Conservation (phyloP, 2,888 invertebrate genomes). For the Julus scanicus region DNA sequence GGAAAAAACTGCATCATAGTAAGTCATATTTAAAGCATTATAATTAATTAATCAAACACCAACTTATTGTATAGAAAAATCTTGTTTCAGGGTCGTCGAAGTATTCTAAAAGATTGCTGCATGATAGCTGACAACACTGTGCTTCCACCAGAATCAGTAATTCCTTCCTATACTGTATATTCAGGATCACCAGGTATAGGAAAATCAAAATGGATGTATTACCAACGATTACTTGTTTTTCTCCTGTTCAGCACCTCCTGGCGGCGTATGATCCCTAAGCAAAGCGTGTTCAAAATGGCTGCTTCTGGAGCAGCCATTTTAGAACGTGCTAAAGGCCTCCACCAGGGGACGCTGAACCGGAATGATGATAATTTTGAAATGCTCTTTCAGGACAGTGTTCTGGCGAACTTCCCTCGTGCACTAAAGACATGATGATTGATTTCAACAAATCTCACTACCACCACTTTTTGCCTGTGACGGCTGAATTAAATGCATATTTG, state of each 20-base stretch:
- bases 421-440: slow-evolving; percentile 94
- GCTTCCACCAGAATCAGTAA: slow-evolving; percentile 94
- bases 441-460: slow-evolving; percentile 94
- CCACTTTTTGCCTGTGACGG: slow-evolving; percentile 75
- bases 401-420: slow-evolving; percentile 91
- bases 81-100: slow-evolving; percentile 81
- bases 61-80: not conserved
- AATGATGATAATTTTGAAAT: no score
- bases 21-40: slow-evolving; percentile 68
- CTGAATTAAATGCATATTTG: not conserved
- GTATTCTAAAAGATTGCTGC: slow-evolving; percentile 95
- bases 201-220: no score
- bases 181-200: slow-evolving; percentile 82
- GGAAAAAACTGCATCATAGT: slow-evolving; percentile 98
- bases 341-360: no score
- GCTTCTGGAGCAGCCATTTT: no score
- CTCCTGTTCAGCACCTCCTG: no score
- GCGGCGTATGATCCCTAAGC: no score
- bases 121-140: slow-evolving; percentile 95
- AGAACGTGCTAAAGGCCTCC: no score
- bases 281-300: no score
- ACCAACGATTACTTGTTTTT: no score
- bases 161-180: slow-evolving; percentile 93
- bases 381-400: slow-evolving; percentile 63
- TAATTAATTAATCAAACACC: slow-evolving; percentile 41